Evolutionary conservation across 2,888 invertebrate species (phyloP), one percentile per base, ranked within the genome.

Genomic region (Chorisops tibialis): DNA sequence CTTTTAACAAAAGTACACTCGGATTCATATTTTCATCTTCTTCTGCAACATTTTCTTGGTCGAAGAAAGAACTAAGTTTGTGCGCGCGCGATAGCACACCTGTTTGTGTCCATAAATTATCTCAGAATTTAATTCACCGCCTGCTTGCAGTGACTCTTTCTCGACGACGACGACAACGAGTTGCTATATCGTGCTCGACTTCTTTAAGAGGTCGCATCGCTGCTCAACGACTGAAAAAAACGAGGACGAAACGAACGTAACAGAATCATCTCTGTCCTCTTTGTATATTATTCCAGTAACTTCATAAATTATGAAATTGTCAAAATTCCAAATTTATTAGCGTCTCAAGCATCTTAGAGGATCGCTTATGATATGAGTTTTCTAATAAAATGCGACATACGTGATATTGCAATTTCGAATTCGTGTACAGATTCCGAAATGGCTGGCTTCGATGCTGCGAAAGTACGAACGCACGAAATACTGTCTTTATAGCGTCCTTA

Each of bases 41-140:
- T n/a, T n/a, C n/a, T n/a, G n/a, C n/a, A n/a, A n/a, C n/a, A n/a
- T n/a, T 56, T 43, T n/a, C 19, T 18, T 21, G 19, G 14, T n/a
- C 43, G 43, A 24, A 45, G 16, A 56, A 7, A 45, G 56, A 43
- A 56, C 45, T 56, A 43, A 43, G 9, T 56, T 43, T 56, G 56
- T 56, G 54, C 54, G 41, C 54, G 41, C n/a, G 30, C 30, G 66
- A 70, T 67, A 66, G 64, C 69, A 72, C 73, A 72, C 72, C 72
- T 73, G 72, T 70, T 71, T 69, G 70, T 68, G 68, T 66, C 68
- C 71, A 72, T 72, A 72, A 73, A 71, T 73, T 71, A 69, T 71
- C 68, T 69, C 66, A 69, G 70, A 71, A 71, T 68, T 69, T 67
- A 69, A 68, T 69, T 69, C 68, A 70, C 68, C 45, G 66, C 65